Evolutionary conservation across 2,888 invertebrate genomes (phyloP), one percentile per base, ranked within the genome.

Genomic region (Chrysomela aeneicollis): DNA sequence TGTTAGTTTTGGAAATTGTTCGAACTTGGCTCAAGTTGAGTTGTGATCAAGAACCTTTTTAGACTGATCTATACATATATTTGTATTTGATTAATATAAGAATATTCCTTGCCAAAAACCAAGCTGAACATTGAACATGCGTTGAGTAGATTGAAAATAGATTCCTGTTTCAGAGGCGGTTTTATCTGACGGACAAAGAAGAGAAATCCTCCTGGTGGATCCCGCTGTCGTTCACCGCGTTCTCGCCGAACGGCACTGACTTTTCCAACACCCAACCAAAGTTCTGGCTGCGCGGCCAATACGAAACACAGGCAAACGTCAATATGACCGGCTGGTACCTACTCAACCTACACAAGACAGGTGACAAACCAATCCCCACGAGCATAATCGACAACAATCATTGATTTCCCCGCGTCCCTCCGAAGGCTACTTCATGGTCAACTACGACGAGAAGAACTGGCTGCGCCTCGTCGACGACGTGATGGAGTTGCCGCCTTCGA

Each of bases 401-500:
- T n/a, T n/a, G 26, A 26, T 26, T 26, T 26, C 6, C 3, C 8
- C 9, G 9, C 18, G 49, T 1, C 26, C 6, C 6, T 26, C 6
- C 26, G 26, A 26, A 76, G 86, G 86, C 9, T 91, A 90, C 77
- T 89, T 86, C 75, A 85, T 88, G 22, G 89, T 90, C 17, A 90
- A 90, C 77, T 90, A 90, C 74, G 89, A 90, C 73, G 80, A 83
- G 61, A 74, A 78, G 9, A 89, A 89, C 64, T 90, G 90, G 90
- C 78, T 84, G 64, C 78, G 84, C 9, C 77, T 90, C 12, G 74
- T 71, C 12, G 79, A 82, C 35, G 83, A 87, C 2, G 87, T 88
- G 51, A 84, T 86, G 74, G 73, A 74, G 1, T 83, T 92, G 53
- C 86, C 89, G 3, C 80, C 85, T 0, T 81, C 87, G 1, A 89